These are phyloP conservation scores for Eupithecia vulgata DNA, from an alignment of 2,888 invertebrate genomes.

Conservation along the genomic window DNA sequence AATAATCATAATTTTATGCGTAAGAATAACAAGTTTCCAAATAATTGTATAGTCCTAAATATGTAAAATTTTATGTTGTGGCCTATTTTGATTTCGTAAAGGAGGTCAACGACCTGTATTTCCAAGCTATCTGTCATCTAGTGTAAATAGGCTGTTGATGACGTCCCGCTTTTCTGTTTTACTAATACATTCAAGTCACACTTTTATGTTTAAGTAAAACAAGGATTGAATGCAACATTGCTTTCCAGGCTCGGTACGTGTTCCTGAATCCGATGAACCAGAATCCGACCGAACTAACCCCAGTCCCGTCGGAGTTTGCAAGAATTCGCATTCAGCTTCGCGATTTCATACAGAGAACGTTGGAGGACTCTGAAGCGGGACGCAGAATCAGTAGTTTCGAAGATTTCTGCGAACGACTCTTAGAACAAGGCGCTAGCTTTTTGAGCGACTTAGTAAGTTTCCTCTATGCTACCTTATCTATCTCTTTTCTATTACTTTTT, in stretches of 20 bases:
- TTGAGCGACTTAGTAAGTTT: conserved; percentile 41
- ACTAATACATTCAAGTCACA: neutral
- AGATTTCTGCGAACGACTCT: conserved; percentile 52
- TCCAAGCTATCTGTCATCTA: too few species aligned
- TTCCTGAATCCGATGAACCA: conserved; percentile 53
- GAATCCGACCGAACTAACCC: conserved; percentile 45
- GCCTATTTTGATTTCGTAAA: too few species aligned
- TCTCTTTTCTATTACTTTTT: too few species aligned
- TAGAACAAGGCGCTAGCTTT: conserved; percentile 52
- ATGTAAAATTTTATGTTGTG: too few species aligned
- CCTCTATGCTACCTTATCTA: neutral
- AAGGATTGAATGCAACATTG: neutral
- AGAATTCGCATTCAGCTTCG: conserved; percentile 57
- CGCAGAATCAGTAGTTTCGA: conserved; percentile 48
- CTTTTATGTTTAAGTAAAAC: neutral
- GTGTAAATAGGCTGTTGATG: neutral
- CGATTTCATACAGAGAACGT: conserved; percentile 54
- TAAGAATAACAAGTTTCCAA: too few species aligned
- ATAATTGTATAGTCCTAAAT: too few species aligned
- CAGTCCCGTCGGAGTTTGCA: conserved; percentile 59
- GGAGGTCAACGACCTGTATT: too few species aligned
- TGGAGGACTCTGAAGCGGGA: conserved; percentile 44
- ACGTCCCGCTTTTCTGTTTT: too few species aligned
- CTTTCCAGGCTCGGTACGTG: conserved; percentile 57
- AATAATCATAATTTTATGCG: too few species aligned